Conservation (phyloP, 2,113 vertebrate species). For the Gymnarchus niloticus region DNA sequence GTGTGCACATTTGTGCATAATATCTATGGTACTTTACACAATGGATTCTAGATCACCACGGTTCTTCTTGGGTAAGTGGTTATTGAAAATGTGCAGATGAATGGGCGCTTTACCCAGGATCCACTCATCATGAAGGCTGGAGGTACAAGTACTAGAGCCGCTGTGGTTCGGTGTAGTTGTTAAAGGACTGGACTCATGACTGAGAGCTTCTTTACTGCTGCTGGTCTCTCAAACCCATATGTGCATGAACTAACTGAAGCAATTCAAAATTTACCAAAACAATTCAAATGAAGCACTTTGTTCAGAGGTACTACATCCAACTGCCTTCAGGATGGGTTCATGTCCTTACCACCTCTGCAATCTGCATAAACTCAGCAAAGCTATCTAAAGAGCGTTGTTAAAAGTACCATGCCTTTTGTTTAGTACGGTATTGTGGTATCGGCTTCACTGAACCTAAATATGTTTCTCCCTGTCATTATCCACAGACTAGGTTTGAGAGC, state of each 20-base stretch:
- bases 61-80: background rate
- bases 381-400: background rate
- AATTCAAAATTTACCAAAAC: background rate
- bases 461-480: background rate
- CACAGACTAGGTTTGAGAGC: background rate
- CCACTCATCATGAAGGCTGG: background rate
- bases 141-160: background rate
- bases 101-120: background rate
- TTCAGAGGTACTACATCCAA: background rate
- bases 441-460: background rate
- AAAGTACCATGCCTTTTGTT: background rate
- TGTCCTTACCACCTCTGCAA: background rate
- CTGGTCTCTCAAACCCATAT: too few species aligned
- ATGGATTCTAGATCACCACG: background rate
- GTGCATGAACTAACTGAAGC: background rate
- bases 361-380: background rate
- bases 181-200: background rate
- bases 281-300: slow-evolving; percentile 7
- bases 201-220: background rate
- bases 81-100: background rate
- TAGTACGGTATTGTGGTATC: background rate
- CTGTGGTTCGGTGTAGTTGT: background rate
- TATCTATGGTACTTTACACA: background rate
- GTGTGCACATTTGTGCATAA: background rate
- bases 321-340: background rate